Evolutionary conservation across 1,140 invertebrate species (phyloP).

Genomic region (Carcinoscorpius rotundicauda): DNA sequence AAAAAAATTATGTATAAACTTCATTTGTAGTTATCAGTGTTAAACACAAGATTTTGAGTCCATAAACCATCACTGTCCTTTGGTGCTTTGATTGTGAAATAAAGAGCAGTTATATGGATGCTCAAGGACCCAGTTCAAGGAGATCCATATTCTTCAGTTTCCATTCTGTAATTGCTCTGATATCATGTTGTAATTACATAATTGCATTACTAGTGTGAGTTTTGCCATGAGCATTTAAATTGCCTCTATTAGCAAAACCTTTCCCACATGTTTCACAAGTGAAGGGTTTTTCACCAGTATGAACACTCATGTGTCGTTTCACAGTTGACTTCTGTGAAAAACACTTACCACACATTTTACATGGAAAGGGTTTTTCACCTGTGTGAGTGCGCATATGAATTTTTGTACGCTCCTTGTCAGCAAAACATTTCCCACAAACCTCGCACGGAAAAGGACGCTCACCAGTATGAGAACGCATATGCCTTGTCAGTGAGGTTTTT

Average conservation of each 20-base stretch:
- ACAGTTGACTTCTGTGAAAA: slow-evolving; percentile 64
- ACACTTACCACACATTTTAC: slow-evolving; percentile 43
- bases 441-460: slow-evolving; percentile 30
- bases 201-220: slow-evolving; percentile 50
- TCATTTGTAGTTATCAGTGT: too few species aligned
- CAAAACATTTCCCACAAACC: slow-evolving; percentile 24
- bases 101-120: too few species aligned
- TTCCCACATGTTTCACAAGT: slow-evolving; percentile 77
- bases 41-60: too few species aligned
- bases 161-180: too few species aligned
- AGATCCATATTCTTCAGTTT: too few species aligned
- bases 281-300: slow-evolving; percentile 87
- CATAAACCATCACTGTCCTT: too few species aligned
- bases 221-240: slow-evolving; percentile 96
- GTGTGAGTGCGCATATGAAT: slow-evolving; percentile 71
- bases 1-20: too few species aligned
- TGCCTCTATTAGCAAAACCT: slow-evolving; percentile 89
- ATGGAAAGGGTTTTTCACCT: slow-evolving; percentile 47
- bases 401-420: slow-evolving; percentile 25
- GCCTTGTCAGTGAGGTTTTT: slow-evolving; percentile 42
- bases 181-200: too few species aligned
- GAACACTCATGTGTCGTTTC: slow-evolving; percentile 89
- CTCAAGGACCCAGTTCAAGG: too few species aligned
- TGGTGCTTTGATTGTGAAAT: too few species aligned
- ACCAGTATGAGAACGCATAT: slow-evolving; percentile 53